Evolutionary conservation across 2,797 vertebrate species (phyloP).

Genomic region (Carcharodon carcharias): DNA sequence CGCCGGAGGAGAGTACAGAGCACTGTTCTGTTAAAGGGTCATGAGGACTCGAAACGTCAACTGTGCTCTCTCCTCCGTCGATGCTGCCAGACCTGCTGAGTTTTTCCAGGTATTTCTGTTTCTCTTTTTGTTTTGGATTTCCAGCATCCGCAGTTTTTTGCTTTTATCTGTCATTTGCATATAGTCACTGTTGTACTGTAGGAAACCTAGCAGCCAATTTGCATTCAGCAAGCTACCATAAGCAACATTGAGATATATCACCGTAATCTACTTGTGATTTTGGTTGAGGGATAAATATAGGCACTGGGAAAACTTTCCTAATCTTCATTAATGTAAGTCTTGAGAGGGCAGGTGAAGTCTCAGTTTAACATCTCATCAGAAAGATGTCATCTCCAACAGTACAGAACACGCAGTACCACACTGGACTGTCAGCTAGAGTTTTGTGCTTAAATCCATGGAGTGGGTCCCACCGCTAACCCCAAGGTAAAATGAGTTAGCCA

Average conservation of each 20-base stretch:
- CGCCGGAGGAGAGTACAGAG: no score
- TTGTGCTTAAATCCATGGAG: neutral
- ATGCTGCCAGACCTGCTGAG: no score
- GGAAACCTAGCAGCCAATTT: neutral
- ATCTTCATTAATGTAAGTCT: neutral
- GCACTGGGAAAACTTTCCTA: neutral
- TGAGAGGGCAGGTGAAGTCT: neutral
- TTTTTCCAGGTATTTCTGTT: no score
- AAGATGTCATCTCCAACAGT: neutral
- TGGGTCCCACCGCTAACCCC: neutral
- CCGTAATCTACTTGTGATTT: neutral
- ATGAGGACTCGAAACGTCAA: no score
- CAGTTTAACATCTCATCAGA: neutral
- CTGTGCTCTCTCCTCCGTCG: no score
- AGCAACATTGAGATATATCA: neutral
- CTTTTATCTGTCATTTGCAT: no score
- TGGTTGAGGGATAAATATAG: neutral
- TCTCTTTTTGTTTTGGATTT: no score
- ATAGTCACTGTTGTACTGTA: no score
- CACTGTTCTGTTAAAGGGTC: no score
- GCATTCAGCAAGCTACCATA: neutral
- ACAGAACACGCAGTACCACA: neutral
- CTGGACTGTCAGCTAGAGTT: neutral
- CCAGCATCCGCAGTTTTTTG: no score
- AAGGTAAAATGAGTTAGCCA: neutral